A percentile compares a stretch with the other conserved stretches of the same genome.
These are phyloP conservation scores for Cancer borealis DNA, from an alignment of 2,888 invertebrate genomes.

Conservation along the genomic window DNA sequence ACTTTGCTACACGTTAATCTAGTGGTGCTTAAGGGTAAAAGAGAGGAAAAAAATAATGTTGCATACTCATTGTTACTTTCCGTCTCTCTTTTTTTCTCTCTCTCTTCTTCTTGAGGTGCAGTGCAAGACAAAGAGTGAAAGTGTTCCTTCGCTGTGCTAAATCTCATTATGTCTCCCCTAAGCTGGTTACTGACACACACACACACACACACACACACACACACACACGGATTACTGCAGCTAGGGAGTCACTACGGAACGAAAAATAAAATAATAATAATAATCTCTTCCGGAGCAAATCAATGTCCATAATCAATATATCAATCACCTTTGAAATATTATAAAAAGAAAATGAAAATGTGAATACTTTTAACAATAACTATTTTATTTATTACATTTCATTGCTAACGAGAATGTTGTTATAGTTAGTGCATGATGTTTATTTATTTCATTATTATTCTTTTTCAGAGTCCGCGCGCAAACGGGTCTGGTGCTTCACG, in stretches of 20 bases:
- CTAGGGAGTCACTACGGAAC: neutral
- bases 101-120: neutral
- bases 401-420: no score
- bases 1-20: no score
- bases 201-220: neutral
- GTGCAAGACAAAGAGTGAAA: neutral
- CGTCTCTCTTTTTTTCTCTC: neutral
- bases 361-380: neutral
- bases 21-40: no score
- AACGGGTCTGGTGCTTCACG: slow-evolving; percentile 85
- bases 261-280: neutral
- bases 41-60: no score
- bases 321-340: neutral
- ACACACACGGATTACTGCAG: neutral
- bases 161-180: neutral
- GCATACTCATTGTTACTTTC: neutral
- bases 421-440: no score
- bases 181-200: neutral
- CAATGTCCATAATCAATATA: neutral
- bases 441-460: no score
- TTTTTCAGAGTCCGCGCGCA: slow-evolving; percentile 67
- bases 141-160: neutral
- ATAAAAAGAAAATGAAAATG: no score
- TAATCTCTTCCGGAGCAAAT: neutral
- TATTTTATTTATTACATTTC: no score